Base-by-base conservation (phyloP, 2,797 vertebrate species). In the Phrynocephalus vlangalii region DNA sequence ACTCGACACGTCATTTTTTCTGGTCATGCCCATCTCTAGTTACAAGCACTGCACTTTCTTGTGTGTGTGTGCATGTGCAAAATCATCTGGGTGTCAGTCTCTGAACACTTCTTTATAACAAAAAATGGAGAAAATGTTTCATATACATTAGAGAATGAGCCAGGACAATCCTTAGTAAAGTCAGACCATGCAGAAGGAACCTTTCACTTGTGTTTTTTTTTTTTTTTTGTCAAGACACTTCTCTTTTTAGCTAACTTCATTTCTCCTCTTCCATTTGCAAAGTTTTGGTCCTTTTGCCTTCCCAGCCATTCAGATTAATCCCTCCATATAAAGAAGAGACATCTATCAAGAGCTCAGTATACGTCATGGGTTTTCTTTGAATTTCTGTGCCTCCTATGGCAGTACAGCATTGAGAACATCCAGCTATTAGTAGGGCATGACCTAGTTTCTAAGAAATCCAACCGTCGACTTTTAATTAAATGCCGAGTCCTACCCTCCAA, bases 401-500 rank as follows among this genome's bases (percentile, higher is more conserved):
- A 79, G 10, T 22, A n/a, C 8, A 83, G 8, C 28, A 77, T 22
- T 56, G 30, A 72, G 30, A 85, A 84, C 67, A 72, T 72, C 56
- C 67, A 76, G 68, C 48, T 66, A 71, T 75, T 76, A 84, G 48
- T 33, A 81, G 84, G 60, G 56, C 9, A 18, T 52, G 76, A 80
- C 80, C 81, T 88, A 63, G 50, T 91, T 86, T 86, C 82, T 63
- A 71, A 56, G 13, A 86, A 91, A 44, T 0, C n/a, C 77, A 13
- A 44, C 48, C 0, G 4, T 79, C 86, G 86, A 60, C 73, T 78
- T 26, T 84, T 88, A 67, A 89, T 86, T 85, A 88, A 89, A 87
- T 2, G 1, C 82, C 30, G 0, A 7, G 24, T 88, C 66, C 48
- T 68, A 68, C 86, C 60, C 56, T 73, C 20, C 71, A 73, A 84